These are phyloP conservation scores for Ceramica pisi DNA, from an alignment of 2,888 invertebrate species.

Conservation along the genomic window DNA sequence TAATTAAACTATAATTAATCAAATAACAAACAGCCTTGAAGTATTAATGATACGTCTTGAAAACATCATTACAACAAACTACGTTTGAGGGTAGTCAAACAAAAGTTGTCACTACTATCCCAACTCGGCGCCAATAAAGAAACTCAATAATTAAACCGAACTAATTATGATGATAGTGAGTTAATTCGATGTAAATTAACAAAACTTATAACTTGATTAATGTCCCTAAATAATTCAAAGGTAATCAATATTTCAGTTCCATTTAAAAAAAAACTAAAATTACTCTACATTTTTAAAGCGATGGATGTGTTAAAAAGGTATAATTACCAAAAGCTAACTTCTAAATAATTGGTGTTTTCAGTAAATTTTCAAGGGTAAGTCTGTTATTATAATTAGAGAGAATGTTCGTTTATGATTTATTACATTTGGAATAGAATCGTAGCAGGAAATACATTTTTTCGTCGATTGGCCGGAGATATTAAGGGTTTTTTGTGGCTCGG, in stretches of 20 bases:
- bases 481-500: conserved; percentile 25
- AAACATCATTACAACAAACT: conserved; percentile 10
- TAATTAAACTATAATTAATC: conserved; percentile 1
- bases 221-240: conserved; percentile 25
- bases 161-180: neutral
- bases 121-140: conserved; percentile 45
- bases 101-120: conserved; percentile 6
- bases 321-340: conserved; percentile 44
- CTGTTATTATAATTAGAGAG: conserved; percentile 44
- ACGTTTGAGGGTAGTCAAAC: conserved; percentile 11
- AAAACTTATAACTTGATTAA: conserved; percentile 5
- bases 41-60: neutral
- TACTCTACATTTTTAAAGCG: conserved; percentile 41
- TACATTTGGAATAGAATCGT: conserved; percentile 13
- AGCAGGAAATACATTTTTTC: conserved; percentile 26
- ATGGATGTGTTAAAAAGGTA: conserved; percentile 26
- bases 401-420: conserved; percentile 46
- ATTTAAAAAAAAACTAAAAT: conserved; percentile 26
- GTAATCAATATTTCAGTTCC: neutral
- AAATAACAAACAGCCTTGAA: conserved; percentile 2
- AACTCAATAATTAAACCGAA: neutral
- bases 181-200: neutral
- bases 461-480: conserved; percentile 30
- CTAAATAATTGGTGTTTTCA: conserved; percentile 58
- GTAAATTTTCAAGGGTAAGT: conserved; percentile 48